Conservation (phyloP, 2,888 invertebrate genomes). For the Melipona bicolor region DNA sequence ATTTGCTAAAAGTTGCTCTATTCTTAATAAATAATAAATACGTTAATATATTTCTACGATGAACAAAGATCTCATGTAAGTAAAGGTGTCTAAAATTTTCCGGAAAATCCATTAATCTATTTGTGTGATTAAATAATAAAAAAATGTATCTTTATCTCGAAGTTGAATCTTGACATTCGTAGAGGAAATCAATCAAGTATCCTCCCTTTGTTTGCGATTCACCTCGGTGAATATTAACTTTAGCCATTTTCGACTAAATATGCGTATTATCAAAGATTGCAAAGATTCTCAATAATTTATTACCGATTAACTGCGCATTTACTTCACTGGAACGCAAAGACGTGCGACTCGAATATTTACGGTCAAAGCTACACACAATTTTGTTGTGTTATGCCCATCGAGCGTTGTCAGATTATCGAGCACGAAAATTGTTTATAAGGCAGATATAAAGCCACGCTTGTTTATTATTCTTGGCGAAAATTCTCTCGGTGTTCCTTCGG, state of each 20-base stretch:
- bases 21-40: background rate
- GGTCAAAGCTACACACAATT: constrained; percentile 29
- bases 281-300: constrained; percentile 25
- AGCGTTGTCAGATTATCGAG: constrained; percentile 12
- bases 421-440: constrained; percentile 37
- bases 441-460: constrained; percentile 15
- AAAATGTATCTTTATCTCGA: background rate
- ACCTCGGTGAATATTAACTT: background rate
- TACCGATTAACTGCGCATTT: constrained; percentile 13
- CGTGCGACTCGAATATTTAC: constrained; percentile 15
- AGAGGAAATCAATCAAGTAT: background rate
- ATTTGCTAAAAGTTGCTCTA: background rate
- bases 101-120: background rate
- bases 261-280: constrained; percentile 27
- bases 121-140: background rate
- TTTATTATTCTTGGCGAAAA: constrained; percentile 36
- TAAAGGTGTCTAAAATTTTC: background rate
- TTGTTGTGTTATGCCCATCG: constrained; percentile 21
- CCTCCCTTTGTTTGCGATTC: constrained; percentile 14
- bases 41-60: background rate
- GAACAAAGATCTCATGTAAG: background rate
- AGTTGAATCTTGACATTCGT: background rate
- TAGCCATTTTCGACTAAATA: constrained; percentile 34
- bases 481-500: constrained; percentile 22
- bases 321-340: constrained; percentile 12